Evolutionary conservation across 2,888 invertebrate genomes (phyloP), one percentile per base, ranked within the genome.

Genomic region (Thereva nobilitata): DNA sequence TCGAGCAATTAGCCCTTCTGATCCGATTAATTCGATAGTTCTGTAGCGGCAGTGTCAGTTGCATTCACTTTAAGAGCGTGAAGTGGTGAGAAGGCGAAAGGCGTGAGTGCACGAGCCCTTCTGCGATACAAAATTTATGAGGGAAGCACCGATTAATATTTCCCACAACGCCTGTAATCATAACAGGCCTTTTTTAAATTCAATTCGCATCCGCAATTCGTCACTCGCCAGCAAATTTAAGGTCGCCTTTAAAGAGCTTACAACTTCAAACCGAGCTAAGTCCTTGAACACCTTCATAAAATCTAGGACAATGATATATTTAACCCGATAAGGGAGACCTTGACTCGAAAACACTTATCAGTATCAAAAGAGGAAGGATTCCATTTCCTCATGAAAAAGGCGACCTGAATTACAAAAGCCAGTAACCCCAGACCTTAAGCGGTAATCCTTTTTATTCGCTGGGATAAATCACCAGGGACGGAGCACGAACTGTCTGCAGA

Each of bases 1-100:
- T 56, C 56, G 44, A 64, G 56, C 67, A 64, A 67, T 67, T 67
- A 67, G 63, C 55, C 56, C 56, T 38, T 42, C 52, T 64, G 61
- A 61, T 61, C 50, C 61, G 61, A 61, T 61, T 61, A 61, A 61
- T 61, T 61, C 50, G 50, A 61, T 61, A 61, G 61, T 49, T 61
- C 50, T 61, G 50, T 50, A 37, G 50, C 61, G 61, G 38, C 49
- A 61, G 61, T 61, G 61, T 50, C 61, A 61, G 50, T 61, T 37
- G 50, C 50, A 61, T 50, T 50, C 9, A 50, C 50, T 61, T 61
- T 61, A 61, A 50, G 61, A 23, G 23, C 2, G 23, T 23, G 23
- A 23, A 23, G n/a, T 2, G 23, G 23, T 23, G 23, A 23, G 23
- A 23, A 23, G 23, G 23, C 23, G 23, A 23, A 23, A 23, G 23